A percentile compares a stretch with the other conserved stretches of the same genome.
Evolutionary conservation across 2,888 invertebrate genomes (phyloP).

Genomic region (Apamea monoglypha): DNA sequence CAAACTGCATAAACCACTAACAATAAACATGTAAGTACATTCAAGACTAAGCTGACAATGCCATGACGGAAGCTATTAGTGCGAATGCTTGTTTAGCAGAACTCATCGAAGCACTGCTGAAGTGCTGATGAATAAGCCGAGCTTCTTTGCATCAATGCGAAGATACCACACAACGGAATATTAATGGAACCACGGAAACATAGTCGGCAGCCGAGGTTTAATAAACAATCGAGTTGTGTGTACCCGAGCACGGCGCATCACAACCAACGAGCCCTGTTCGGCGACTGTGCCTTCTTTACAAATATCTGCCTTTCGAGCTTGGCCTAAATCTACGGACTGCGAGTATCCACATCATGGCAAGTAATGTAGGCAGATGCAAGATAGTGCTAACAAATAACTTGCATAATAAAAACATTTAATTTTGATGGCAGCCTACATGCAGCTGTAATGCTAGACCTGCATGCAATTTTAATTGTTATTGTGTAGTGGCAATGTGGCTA

Average conservation of each 20-base stretch:
- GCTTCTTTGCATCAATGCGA: constrained; percentile 5
- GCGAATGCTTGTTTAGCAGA: constrained; percentile 1
- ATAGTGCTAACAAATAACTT: background rate
- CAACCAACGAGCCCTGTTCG: constrained; percentile 2
- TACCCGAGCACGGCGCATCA: constrained; percentile 6
- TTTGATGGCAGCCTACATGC: background rate
- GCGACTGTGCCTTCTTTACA: constrained; percentile 10
- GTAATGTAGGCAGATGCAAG: background rate
- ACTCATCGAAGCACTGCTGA: constrained; percentile 6
- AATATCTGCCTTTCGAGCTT: constrained; percentile 10
- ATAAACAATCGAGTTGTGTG: constrained; percentile 44
- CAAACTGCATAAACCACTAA: background rate
- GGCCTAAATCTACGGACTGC: background rate
- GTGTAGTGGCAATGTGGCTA: background rate
- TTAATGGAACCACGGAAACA: constrained; percentile 36
- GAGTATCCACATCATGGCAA: background rate
- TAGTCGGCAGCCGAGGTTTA: background rate
- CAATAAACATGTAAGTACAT: background rate
- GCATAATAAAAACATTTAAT: background rate
- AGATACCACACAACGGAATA: constrained; percentile 29
- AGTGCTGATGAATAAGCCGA: constrained; percentile 1
- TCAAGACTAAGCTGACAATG: background rate
- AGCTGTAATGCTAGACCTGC: background rate
- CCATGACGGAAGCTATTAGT: background rate
- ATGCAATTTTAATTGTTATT: background rate